Percentiles rank a stretch among this genome's conserved stretches.
These are phyloP conservation scores for Tiliacea aurago DNA, from an alignment of 2,888 invertebrate genomes.

Conservation along the genomic window DNA sequence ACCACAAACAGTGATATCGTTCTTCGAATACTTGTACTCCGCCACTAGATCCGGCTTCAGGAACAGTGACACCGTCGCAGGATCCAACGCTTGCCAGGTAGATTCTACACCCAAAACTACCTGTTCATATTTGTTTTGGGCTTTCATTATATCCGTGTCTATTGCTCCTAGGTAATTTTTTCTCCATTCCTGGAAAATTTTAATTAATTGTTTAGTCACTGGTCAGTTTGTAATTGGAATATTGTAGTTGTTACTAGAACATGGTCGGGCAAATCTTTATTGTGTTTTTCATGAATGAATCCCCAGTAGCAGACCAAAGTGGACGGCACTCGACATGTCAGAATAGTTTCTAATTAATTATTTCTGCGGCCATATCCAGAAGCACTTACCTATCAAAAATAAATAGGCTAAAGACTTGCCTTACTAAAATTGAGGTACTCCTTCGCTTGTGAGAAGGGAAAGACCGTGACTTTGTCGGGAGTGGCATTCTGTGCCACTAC, in stretches of 20 bases:
- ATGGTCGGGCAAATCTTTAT: background rate
- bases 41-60: conserved; percentile 78
- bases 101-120: conserved; percentile 68
- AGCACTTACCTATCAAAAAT: background rate
- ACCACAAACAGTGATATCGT: conserved; percentile 83
- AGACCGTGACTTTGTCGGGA: conserved; percentile 80
- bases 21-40: conserved; percentile 81
- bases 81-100: conserved; percentile 80
- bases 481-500: conserved; percentile 75
- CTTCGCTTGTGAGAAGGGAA: conserved; percentile 81
- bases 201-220: background rate
- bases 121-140: conserved; percentile 80
- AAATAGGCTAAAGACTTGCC: conserved; percentile 61
- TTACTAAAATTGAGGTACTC: conserved; percentile 71
- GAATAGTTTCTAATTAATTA: background rate
- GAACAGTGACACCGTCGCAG: conserved; percentile 76
- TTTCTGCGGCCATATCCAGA: too few relatives aligned
- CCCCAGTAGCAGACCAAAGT: background rate
- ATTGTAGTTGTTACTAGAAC: background rate
- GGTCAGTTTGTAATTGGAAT: background rate
- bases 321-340: background rate
- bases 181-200: conserved; percentile 77
- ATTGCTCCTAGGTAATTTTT: conserved; percentile 77
- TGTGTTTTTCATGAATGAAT: background rate
- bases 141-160: conserved; percentile 77